Conservation (phyloP, 2,888 invertebrate species). For the Frankliniella fusca region DNA sequence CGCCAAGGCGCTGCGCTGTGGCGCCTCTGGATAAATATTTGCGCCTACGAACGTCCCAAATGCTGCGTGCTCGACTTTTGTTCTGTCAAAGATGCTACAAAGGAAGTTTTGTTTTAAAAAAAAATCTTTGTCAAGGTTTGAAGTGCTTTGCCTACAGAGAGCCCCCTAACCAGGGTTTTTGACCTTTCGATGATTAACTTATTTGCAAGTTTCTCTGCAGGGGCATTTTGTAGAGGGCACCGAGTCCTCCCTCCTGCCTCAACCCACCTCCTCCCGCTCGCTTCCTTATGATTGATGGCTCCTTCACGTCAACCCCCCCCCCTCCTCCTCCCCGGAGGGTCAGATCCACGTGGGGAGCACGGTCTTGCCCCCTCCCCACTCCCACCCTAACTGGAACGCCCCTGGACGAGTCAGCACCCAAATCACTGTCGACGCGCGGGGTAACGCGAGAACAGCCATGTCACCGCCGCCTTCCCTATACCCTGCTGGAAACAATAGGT, state of each 20-base stretch:
- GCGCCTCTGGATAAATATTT: too few species aligned
- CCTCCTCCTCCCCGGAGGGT: neutral
- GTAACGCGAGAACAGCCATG: neutral
- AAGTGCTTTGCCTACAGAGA: too few species aligned
- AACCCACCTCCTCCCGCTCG: neutral
- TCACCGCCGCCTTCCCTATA: neutral
- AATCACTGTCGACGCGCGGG: conserved; percentile 5
- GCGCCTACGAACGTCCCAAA: too few species aligned
- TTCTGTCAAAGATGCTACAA: too few species aligned
- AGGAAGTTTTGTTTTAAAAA: too few species aligned
- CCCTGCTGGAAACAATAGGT: too few species aligned
- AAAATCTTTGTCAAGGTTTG: too few species aligned
- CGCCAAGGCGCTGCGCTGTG: too few species aligned
- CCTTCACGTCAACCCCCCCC: neutral
- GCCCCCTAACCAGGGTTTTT: too few species aligned
- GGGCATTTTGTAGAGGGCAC: conserved; percentile 12
- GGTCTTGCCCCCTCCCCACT: neutral
- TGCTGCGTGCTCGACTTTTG: too few species aligned
- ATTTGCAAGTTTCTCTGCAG: conserved; percentile 11
- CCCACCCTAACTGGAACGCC: neutral
- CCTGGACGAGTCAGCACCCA: conserved; percentile 13
- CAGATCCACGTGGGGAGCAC: neutral
- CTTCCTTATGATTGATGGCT: neutral
- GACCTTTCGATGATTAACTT: too few species aligned
- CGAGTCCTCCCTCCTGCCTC: neutral